These are phyloP conservation scores for Chionoecetes opilio DNA, from an alignment of 1,140 invertebrate species.

Conservation along the genomic window DNA sequence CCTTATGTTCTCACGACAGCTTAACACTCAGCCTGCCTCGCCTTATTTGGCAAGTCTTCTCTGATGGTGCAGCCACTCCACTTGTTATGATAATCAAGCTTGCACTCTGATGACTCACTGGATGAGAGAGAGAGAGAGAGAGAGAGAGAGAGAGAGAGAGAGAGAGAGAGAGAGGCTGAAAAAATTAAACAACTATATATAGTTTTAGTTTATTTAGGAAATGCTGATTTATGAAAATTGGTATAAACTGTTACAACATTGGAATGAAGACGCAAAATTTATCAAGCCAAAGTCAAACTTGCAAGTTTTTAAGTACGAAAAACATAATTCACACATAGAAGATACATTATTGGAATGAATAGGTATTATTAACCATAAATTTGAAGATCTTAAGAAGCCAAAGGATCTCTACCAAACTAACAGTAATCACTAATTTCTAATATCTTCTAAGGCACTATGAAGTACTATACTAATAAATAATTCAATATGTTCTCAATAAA, in stretches of 20 bases:
- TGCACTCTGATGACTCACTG: too few relatives aligned
- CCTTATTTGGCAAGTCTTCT: too few relatives aligned
- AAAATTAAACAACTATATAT: not conserved
- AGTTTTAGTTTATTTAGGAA: constrained; percentile 63
- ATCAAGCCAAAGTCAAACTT: constrained; percentile 3
- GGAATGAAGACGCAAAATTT: constrained; percentile 57
- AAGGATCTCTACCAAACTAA: not conserved
- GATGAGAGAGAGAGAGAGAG: too few relatives aligned
- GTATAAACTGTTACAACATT: constrained; percentile 71
- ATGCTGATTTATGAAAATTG: constrained; percentile 58
- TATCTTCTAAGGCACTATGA: constrained; percentile 74
- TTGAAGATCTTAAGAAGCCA: not conserved
- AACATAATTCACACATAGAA: not conserved
- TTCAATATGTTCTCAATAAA: constrained; percentile 47
- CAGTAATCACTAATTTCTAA: not conserved
- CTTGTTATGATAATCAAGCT: too few relatives aligned
- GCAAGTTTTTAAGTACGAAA: not conserved
- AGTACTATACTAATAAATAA: constrained; percentile 59
- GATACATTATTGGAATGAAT: constrained; percentile 62
- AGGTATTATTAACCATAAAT: not conserved
- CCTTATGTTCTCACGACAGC: too few relatives aligned
- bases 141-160: too few relatives aligned
- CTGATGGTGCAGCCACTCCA: too few relatives aligned
- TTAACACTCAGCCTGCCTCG: too few relatives aligned
- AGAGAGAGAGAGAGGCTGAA: not conserved